Evolutionary conservation across 2,797 vertebrate genomes (phyloP), one percentile per base, ranked within the genome.

Genomic region (Aulostomus chinensis): DNA sequence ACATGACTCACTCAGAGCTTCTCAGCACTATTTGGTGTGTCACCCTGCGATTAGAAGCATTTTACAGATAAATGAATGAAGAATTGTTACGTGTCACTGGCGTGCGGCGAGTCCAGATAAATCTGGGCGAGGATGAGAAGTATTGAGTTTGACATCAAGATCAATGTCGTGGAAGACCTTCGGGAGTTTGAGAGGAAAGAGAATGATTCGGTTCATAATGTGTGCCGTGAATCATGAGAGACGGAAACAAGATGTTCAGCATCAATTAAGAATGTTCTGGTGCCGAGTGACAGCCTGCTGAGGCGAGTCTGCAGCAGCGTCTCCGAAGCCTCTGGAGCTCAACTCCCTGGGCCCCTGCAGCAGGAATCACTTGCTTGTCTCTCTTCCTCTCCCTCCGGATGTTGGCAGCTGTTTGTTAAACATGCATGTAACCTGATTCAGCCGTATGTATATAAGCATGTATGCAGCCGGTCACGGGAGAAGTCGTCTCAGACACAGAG

Each of bases 111-210:
- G 68, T 64, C 57, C 15, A 42, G 40, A 38, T 22, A 13, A 39
- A 68, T 73, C 26, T 29, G 15, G 2, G 20, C 31, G 32, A 49
- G 21, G 58, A 26, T 13, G 17, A 38, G 11, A 59, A 36, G 25
- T 49, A 68, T 56, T 45, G 35, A 24, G 2, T 47, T 14, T 63
- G 78, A 71, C 64, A 14, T 65, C 61, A 62, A 63, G 74, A 76
- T 74, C 35, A 40, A 43, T n/a, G 62, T 45, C 24, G 31, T 33
- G 59, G 48, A 52, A 38, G 37, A 40, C 46, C 65, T 43, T 31
- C 5, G 66, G 65, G 39, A 22, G 41, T 61, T 69, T 61, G 54
- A 9, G 8, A 40, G 33, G 31, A 45, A 63, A 58, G 48, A 59
- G 11, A 49, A 59, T 32, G 28, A 66, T 53, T 73, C 12, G 32